Conservation (phyloP, 2,113 vertebrate species). For the Cyphomyrus discorhynchus region DNA sequence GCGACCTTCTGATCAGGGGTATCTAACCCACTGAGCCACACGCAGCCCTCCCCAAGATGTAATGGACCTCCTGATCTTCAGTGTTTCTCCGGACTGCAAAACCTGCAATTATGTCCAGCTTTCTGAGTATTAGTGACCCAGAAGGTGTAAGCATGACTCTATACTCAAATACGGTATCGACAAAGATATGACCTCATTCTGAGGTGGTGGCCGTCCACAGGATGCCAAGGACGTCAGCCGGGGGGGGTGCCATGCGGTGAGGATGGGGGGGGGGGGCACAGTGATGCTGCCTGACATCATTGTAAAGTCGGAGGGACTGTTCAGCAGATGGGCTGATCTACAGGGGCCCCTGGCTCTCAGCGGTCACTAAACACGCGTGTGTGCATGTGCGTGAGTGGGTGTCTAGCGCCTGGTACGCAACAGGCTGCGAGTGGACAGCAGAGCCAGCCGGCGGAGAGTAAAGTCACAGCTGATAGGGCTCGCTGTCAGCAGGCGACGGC, state of each 20-base stretch:
- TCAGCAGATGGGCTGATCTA: neutral
- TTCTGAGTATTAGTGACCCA: conserved; percentile 30
- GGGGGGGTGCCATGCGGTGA: neutral
- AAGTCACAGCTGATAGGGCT: neutral
- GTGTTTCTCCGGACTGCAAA: neutral
- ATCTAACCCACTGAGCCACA: neutral
- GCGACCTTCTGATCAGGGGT: neutral
- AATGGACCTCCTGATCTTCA: neutral
- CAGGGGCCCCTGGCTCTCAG: neutral
- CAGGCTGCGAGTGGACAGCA: neutral
- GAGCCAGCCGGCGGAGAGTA: neutral
- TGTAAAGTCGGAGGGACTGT: neutral
- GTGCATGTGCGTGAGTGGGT: neutral
- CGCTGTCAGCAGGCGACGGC: neutral
- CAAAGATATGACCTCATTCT: neutral
- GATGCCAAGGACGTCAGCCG: neutral
- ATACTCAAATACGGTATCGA: no score
- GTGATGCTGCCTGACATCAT: neutral
- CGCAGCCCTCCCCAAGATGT: neutral
- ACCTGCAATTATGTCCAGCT: neutral
- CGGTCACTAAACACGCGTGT: neutral
- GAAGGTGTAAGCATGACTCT: conserved; percentile 22
- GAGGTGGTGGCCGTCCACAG: neutral
- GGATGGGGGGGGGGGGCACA: neutral
- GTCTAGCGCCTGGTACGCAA: neutral